A percentile compares a stretch with the other conserved stretches of the same genome.
Conservation (phyloP, 2,113 vertebrate genomes). For the Colaptes auratus region DNA sequence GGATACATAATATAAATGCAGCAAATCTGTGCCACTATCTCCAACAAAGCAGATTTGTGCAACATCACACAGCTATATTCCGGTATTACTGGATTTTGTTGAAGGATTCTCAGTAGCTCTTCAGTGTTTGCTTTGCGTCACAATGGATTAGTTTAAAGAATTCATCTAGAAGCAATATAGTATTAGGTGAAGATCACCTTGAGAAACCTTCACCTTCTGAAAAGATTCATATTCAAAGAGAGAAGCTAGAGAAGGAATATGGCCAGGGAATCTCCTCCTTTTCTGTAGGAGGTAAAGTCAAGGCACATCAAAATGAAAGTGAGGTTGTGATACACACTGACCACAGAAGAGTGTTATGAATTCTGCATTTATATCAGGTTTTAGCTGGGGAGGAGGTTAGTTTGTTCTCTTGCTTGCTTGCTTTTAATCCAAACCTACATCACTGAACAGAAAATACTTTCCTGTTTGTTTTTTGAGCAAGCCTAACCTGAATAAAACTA, state of each 20-base stretch:
- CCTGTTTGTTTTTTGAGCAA: not conserved
- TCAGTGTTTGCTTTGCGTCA: not conserved
- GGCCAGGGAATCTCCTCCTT: not conserved
- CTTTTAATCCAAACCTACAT: not conserved
- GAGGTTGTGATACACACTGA: not conserved
- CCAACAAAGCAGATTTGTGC: not conserved
- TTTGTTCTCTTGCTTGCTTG: not conserved
- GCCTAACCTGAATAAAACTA: not conserved
- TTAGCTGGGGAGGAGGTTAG: rapidly evolving
- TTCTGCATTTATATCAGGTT: not conserved
- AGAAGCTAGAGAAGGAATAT: not conserved
- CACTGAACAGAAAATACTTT: not conserved
- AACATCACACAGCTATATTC: not conserved
- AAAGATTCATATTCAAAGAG: not conserved
- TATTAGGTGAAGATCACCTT: not conserved
- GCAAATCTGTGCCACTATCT: not conserved
- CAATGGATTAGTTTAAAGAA: not conserved
- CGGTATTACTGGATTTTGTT: not conserved
- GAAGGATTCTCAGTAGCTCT: not conserved
- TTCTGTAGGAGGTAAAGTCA: not conserved
- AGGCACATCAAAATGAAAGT: not conserved
- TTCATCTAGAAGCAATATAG: not conserved
- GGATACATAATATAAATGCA: not conserved
- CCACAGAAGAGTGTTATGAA: not conserved
- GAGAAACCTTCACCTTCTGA: not conserved